phyloP scores from a whole-genome alignment of 1,140 invertebrate species.

The Bilobella aurantiaca region DNA sequence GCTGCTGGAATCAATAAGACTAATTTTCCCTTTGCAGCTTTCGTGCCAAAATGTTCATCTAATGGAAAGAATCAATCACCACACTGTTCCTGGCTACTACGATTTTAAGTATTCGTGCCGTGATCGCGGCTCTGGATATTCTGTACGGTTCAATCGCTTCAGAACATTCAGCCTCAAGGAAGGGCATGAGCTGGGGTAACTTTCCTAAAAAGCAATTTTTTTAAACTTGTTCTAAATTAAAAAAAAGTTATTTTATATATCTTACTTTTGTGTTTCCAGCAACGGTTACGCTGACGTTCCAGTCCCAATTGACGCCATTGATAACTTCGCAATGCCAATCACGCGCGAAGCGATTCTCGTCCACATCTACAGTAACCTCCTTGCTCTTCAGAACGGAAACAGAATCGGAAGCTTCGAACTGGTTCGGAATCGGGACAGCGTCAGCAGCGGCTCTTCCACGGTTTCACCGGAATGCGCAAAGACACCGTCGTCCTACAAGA shows the following conservation, averaged over 20 bases:
- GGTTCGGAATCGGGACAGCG: too few relatives aligned
- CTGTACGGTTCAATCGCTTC: not conserved
- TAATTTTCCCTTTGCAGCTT: not conserved
- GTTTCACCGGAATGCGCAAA: too few relatives aligned
- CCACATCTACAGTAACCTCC: too few relatives aligned
- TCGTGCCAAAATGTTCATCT: not conserved
- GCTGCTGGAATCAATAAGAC: not conserved
- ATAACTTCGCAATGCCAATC: too few relatives aligned
- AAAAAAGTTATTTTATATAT: not conserved
- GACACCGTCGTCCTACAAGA: too few relatives aligned
- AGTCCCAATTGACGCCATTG: not conserved
- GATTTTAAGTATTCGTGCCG: not conserved
- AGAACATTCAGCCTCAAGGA: not conserved
- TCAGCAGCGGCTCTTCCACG: too few relatives aligned
- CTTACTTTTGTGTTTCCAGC: not conserved
- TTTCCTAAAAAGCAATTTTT: too few relatives aligned
- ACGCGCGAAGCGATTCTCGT: too few relatives aligned
- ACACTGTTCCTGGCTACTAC: not conserved
- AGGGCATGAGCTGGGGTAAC: not conserved
- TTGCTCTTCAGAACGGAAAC: too few relatives aligned
- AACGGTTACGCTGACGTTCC: not conserved
- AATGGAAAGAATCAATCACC: not conserved
- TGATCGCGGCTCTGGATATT: not conserved
- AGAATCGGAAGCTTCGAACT: too few relatives aligned
- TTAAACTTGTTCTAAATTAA: not conserved